Conservation (phyloP, 2,797 vertebrate genomes). For the Acridotheres tristis region DNA sequence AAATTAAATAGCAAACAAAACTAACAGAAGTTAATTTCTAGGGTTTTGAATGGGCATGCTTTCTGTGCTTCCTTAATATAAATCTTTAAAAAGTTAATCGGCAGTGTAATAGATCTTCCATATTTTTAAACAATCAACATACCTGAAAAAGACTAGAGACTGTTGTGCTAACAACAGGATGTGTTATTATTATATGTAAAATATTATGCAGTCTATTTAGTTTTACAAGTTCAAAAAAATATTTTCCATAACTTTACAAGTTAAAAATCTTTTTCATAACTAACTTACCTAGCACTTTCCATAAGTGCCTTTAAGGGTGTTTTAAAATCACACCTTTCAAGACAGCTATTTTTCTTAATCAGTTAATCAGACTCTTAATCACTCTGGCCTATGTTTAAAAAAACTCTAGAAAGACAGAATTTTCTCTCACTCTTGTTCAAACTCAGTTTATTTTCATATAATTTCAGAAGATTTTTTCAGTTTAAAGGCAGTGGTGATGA, state of each 20-base stretch:
- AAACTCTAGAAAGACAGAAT: background rate
- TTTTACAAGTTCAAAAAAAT: background rate
- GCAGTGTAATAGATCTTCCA: background rate
- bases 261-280: no score
- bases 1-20: background rate
- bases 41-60: background rate
- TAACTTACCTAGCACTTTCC: background rate
- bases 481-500: background rate
- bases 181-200: background rate
- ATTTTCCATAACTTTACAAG: no score
- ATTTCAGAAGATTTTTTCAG: background rate
- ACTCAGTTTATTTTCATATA: background rate
- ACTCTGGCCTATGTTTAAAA: background rate
- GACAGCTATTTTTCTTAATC: background rate
- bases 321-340: background rate
- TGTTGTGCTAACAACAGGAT: background rate
- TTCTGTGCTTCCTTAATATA: background rate
- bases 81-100: background rate
- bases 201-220: background rate
- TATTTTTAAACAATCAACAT: background rate
- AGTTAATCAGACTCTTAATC: background rate
- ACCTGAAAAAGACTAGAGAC: background rate
- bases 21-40: background rate
- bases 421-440: background rate
- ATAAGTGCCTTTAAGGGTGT: background rate